phyloP scores from a whole-genome alignment of 2,888 invertebrate genomes.

The Mesorhabditis spiculigera region DNA sequence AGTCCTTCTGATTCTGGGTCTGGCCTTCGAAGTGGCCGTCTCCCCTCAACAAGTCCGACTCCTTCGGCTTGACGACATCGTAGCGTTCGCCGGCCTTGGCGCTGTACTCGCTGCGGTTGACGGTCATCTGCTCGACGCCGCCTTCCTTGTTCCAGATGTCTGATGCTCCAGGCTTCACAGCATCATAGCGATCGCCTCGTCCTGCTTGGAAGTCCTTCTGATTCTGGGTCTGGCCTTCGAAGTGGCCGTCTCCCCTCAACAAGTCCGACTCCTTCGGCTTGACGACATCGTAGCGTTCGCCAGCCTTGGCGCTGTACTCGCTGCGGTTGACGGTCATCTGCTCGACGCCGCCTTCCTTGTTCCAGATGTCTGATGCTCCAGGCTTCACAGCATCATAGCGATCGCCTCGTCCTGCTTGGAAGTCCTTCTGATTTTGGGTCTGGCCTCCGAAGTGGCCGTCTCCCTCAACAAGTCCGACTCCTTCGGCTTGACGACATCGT shows the following conservation, averaged over 20 bases:
- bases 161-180: slow-evolving; percentile 7
- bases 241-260: slow-evolving; percentile 16
- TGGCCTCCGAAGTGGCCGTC: slow-evolving; percentile 18
- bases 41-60: slow-evolving; percentile 4
- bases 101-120: slow-evolving; percentile 9
- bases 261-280: slow-evolving; percentile 11
- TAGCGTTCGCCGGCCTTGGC: slow-evolving; percentile 12
- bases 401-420: slow-evolving; percentile 17
- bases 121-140: not conserved
- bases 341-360: not conserved
- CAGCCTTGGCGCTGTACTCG: slow-evolving; percentile 9
- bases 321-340: slow-evolving; percentile 7
- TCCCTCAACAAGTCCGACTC: slow-evolving; percentile 28
- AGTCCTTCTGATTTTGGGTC: slow-evolving; percentile 23
- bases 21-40: slow-evolving; percentile 20
- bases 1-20: slow-evolving; percentile 21
- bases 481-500: slow-evolving; percentile 22
- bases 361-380: slow-evolving; percentile 10
- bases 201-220: slow-evolving; percentile 20
- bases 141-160: slow-evolving; percentile 10
- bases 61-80: slow-evolving; percentile 11
- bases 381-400: slow-evolving; percentile 14
- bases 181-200: slow-evolving; percentile 29
- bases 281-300: slow-evolving; percentile 13
- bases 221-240: slow-evolving; percentile 18